phyloP scores from a whole-genome alignment of 2,888 invertebrate species.

The Morpho helenor region DNA sequence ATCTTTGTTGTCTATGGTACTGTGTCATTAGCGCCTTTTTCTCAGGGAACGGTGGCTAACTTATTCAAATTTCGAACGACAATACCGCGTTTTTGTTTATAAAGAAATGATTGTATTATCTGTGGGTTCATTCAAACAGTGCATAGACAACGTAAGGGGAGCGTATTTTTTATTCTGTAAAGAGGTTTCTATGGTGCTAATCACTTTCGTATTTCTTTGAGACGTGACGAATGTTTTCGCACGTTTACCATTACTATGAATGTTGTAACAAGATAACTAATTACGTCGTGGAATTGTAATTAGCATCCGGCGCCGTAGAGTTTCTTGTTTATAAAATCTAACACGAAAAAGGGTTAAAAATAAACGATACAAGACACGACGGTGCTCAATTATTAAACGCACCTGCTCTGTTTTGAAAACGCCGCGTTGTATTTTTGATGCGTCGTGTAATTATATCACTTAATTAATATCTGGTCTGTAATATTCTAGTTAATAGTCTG shows the following conservation, averaged over 20 bases:
- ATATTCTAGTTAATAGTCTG: too few species aligned
- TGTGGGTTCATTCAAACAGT: constrained; percentile 32
- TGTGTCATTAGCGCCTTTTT: constrained; percentile 72
- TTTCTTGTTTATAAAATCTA: neutral
- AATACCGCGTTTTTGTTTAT: constrained; percentile 73
- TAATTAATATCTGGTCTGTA: too few species aligned
- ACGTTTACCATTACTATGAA: constrained; percentile 42
- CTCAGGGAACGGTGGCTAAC: constrained; percentile 39
- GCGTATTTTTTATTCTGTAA: constrained; percentile 36
- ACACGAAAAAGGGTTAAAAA: too few species aligned
- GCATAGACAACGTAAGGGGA: constrained; percentile 33
- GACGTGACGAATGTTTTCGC: constrained; percentile 55
- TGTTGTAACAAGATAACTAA: constrained; percentile 53
- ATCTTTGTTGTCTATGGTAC: constrained; percentile 52
- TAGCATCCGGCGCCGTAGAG: constrained; percentile 28
- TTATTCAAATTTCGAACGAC: constrained; percentile 62
- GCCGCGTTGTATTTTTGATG: too few species aligned
- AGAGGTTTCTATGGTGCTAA: constrained; percentile 43
- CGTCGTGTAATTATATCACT: too few species aligned
- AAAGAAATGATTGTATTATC: constrained; percentile 45
- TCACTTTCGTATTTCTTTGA: constrained; percentile 52
- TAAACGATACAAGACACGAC: too few species aligned
- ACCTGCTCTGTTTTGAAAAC: neutral
- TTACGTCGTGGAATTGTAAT: constrained; percentile 39
- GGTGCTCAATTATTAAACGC: neutral